These are phyloP conservation scores for Chrysaora quinquecirrha DNA, from an alignment of 30 jellyfish, hydroid and myxozoan species.

Conservation along the genomic window DNA sequence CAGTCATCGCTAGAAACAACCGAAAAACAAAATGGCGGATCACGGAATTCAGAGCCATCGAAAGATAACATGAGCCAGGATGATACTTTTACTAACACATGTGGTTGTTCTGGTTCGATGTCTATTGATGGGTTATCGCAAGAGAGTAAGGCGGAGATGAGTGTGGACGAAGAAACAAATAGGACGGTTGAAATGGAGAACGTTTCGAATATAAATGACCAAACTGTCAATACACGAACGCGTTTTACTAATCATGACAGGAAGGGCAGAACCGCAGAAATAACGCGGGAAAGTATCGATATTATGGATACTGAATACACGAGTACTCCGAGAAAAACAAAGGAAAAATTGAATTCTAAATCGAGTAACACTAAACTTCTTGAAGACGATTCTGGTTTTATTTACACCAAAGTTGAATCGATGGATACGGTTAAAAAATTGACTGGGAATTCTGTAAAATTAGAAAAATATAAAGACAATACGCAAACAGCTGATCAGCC, in stretches of 20 bases:
- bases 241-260: constrained; percentile 45
- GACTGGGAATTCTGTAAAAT: constrained; percentile 50
- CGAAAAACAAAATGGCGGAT: no score
- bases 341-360: no score
- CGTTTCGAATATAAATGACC: background rate
- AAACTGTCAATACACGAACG: constrained; percentile 34
- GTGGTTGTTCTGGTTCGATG: constrained; percentile 13
- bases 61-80: constrained; percentile 24
- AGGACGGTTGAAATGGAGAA: constrained; percentile 7
- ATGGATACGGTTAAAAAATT: constrained; percentile 20
- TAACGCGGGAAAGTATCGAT: constrained; percentile 43
- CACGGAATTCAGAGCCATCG: background rate
- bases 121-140: constrained; percentile 1
- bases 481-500: no score
- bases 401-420: constrained; percentile 52
- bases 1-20: background rate
- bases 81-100: constrained; percentile 34
- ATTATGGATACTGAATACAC: constrained; percentile 47
- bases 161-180: background rate
- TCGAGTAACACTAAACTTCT: no score
- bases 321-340: constrained; percentile 51
- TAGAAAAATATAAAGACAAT: constrained; percentile 9
- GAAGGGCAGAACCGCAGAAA: constrained; percentile 12
- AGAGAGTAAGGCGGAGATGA: background rate
- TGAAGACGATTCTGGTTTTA: constrained; percentile 43